Evolutionary conservation across 2,888 invertebrate genomes (phyloP).

Genomic region (Spodoptera littoralis): DNA sequence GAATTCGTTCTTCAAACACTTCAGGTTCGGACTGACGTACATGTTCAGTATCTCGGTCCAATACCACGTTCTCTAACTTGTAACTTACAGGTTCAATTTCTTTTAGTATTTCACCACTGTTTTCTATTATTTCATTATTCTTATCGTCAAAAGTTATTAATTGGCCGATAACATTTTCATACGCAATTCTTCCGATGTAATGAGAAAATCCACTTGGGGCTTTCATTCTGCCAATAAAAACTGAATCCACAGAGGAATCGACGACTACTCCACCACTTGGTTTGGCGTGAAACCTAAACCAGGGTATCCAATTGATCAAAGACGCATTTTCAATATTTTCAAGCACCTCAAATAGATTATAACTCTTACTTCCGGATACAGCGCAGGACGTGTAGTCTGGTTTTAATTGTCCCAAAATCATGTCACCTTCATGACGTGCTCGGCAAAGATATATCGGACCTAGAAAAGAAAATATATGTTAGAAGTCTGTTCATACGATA

Average conservation of each 20-base stretch:
- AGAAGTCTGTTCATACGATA: neutral
- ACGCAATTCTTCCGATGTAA: slow-evolving; percentile 92
- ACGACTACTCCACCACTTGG: slow-evolving; percentile 92
- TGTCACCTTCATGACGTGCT: slow-evolving; percentile 91
- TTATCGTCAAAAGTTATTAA: slow-evolving; percentile 91
- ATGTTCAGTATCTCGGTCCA: slow-evolving; percentile 87
- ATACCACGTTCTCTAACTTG: slow-evolving; percentile 91
- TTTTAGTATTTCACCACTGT: slow-evolving; percentile 92
- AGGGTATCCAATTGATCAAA: slow-evolving; percentile 92
- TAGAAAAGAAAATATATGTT: slow-evolving; percentile 58
- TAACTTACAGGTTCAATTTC: slow-evolving; percentile 94
- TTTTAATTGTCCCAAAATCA: slow-evolving; percentile 92
- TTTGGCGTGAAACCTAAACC: slow-evolving; percentile 91
- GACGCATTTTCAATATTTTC: slow-evolving; percentile 94
- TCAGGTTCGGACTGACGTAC: slow-evolving; percentile 83
- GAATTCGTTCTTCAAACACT: slow-evolving; percentile 84
- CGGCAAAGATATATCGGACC: slow-evolving; percentile 92
- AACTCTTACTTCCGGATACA: slow-evolving; percentile 89
- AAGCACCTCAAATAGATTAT: slow-evolving; percentile 91
- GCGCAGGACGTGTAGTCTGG: slow-evolving; percentile 90
- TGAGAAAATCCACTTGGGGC: slow-evolving; percentile 82
- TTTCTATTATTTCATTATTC: slow-evolving; percentile 86
- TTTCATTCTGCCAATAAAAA: slow-evolving; percentile 79
- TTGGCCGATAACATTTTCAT: slow-evolving; percentile 90
- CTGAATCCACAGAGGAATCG: slow-evolving; percentile 78